A percentile compares a stretch with the other conserved stretches of the same genome.
These are phyloP conservation scores for Sebastes trivittatus DNA, from an alignment of 2,797 vertebrate species.

Conservation along the genomic window DNA sequence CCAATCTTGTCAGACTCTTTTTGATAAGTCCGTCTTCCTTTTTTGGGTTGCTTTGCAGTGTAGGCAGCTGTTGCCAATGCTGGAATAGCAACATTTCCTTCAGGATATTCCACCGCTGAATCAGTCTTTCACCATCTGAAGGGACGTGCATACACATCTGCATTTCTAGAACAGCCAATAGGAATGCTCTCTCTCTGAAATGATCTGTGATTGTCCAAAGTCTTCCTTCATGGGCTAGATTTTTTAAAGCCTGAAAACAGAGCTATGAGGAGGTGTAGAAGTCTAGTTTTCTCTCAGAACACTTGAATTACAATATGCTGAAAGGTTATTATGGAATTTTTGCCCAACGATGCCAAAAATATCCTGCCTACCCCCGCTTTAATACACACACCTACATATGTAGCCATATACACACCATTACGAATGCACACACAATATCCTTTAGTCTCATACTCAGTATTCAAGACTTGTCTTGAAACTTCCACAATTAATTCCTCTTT, in stretches of 20 bases:
- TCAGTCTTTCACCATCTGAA: not conserved
- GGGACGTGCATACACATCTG: not conserved
- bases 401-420: not conserved
- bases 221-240: not conserved
- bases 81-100: not conserved
- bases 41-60: not conserved
- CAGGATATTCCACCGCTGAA: not conserved
- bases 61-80: not conserved
- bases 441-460: not conserved
- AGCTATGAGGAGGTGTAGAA: no score
- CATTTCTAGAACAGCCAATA: not conserved
- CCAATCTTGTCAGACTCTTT: not conserved
- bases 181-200: not conserved
- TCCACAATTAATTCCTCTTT: not conserved
- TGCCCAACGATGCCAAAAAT: not conserved
- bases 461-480: not conserved
- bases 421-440: not conserved
- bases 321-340: not conserved
- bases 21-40: not conserved
- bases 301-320: not conserved
- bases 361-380: not conserved
- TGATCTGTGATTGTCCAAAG: not conserved
- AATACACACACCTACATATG: not conserved
- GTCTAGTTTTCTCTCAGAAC: not conserved
- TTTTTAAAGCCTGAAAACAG: no score